Percentiles rank a stretch among this genome's conserved stretches.
phyloP scores from a whole-genome alignment of 2,113 vertebrate genomes.

The Mirounga angustirostris region DNA sequence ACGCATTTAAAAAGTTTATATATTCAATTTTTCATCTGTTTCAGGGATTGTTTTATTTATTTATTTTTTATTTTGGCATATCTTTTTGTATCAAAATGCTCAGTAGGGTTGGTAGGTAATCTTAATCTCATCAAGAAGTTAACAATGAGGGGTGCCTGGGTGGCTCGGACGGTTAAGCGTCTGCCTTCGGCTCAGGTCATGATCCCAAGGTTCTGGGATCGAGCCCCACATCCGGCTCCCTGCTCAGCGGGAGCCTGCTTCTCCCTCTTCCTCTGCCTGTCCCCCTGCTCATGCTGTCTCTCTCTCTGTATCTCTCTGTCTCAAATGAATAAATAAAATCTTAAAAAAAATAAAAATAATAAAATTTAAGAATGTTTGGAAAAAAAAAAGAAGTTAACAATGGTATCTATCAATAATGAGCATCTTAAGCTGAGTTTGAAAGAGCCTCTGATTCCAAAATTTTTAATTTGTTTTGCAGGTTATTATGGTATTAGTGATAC shows the following conservation, averaged over 20 bases:
- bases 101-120: neutral
- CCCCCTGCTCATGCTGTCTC: no score
- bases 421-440: neutral
- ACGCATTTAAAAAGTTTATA: neutral
- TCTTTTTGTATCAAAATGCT: neutral
- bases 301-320: no score
- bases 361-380: no score
- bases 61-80: neutral
- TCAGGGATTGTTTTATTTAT: neutral
- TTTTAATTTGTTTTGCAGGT: neutral
- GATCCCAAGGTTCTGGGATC: no score
- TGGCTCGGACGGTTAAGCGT: no score
- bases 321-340: no score
- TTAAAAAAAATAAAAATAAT: no score
- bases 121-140: neutral
- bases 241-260: no score
- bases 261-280: no score
- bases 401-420: neutral
- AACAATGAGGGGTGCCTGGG: rapidly evolving
- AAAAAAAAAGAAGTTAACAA: neutral
- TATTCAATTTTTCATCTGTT: neutral
- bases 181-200: no score
- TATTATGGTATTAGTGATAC: neutral
- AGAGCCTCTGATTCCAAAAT: neutral
- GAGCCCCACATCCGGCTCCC: no score